Evolutionary conservation across 2,888 invertebrate genomes (phyloP), one percentile per base, ranked within the genome.

Genomic region (Periphyllus acericola): DNA sequence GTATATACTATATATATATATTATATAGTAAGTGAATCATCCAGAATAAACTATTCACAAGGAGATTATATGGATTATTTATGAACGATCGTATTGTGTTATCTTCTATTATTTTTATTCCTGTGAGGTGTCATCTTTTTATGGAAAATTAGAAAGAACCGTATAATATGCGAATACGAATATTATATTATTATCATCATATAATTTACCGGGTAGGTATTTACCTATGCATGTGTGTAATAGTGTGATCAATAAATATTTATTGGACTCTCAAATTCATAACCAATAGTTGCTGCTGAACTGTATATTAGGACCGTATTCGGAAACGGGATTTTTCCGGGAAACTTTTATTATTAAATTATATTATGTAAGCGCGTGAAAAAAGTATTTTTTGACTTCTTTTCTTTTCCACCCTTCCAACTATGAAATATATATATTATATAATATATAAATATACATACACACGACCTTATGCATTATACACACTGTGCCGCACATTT

Each of bases 401-500:
- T 36, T 36, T 80, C n/a, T 80, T 34, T 3, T n/a, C 46, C 21
- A 46, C 68, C 81, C 68, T 21, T 4, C 34, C 17, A 17, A 34
- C 19, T 21, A 32, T 36, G 17, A 19, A 29, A 34, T 36, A 74
- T 17, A 72, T 21, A 19, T 36, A 74, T 3, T 8, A 36, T 36
- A 74, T 34, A 68, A 34, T 74, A 34, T 21, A 32, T 21, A 34
- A 25, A 74, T 74, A 46, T 46, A 46, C 46, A 46, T n/a, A n/a
- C n/a, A n/a, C n/a, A 74, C 3, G 4, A 32, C 34, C 8, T 83
- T 52, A 82, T 32, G n/a, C n/a, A 79, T 79, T 40, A 83, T 83
- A 72, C 72, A 52, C 71, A 72, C 71, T 34, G n/a, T 21, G 72
- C 72, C n/a, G 34, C 55, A 74, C 74, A 55, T 55, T 83, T 83